Percentiles rank a stretch among this genome's conserved stretches.
These are phyloP conservation scores for Holothuria glaberrima DNA, from an alignment of 35 echinoderm and acorn worm species.

Conservation along the genomic window DNA sequence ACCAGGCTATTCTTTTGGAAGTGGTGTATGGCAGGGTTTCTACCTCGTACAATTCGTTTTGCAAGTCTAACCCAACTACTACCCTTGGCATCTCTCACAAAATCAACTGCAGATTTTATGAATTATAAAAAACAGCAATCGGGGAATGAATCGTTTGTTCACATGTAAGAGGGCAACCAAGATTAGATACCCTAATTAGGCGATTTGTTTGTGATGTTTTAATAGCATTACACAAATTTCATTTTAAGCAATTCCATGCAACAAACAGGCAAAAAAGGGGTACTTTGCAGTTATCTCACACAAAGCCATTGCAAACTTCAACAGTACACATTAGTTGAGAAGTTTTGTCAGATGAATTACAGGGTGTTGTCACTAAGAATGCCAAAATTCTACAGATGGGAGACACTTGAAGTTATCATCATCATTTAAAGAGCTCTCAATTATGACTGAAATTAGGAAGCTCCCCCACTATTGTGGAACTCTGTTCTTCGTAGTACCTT, in stretches of 20 bases:
- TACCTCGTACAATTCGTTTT: background rate
- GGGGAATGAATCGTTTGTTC: background rate
- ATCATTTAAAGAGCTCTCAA: background rate
- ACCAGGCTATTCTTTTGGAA: slow-evolving; percentile 14
- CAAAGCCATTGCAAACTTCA: background rate
- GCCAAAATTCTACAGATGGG: background rate
- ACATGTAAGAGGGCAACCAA: background rate
- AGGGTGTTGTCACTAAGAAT: background rate
- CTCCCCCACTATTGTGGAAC: slow-evolving; percentile 35
- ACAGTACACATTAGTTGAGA: background rate
- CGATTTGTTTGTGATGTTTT: background rate
- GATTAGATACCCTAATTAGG: background rate
- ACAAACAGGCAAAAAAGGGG: background rate
- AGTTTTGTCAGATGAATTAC: background rate
- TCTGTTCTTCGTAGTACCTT: slow-evolving; percentile 27
- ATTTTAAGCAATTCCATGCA: background rate
- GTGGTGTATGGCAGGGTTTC: background rate
- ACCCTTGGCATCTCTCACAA: background rate
- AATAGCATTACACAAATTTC: background rate
- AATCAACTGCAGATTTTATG: background rate
- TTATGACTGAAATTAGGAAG: background rate
- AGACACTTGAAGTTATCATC: background rate
- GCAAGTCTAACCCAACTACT: background rate
- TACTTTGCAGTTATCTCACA: too few species aligned
- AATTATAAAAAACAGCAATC: background rate